Evolutionary conservation across 2,113 vertebrate species (phyloP).

Genomic region (Illadopsis cleaveri): DNA sequence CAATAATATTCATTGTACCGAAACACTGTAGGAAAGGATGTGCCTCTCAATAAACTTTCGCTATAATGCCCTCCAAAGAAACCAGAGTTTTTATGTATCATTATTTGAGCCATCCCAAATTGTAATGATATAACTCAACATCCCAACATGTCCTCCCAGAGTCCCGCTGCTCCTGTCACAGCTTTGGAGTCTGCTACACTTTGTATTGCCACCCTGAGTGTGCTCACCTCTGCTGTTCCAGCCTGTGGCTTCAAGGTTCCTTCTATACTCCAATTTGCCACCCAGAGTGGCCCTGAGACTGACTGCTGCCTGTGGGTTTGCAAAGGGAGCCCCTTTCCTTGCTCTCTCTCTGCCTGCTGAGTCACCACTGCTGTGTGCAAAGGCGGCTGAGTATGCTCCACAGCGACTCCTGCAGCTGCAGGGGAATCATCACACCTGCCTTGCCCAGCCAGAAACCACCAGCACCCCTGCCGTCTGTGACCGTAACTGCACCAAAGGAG

Average conservation of each 20-base stretch:
- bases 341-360: background rate
- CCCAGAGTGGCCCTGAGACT: background rate
- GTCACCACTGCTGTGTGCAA: background rate
- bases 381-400: too few species aligned
- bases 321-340: background rate
- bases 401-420: background rate
- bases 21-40: too few species aligned
- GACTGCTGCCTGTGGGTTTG: background rate
- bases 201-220: background rate
- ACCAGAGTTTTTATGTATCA: too few species aligned
- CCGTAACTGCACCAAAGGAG: background rate
- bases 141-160: background rate
- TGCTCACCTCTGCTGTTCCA: background rate
- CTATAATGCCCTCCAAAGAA: too few species aligned
- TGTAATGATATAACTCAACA: too few species aligned
- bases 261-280: background rate
- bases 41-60: too few species aligned
- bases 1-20: too few species aligned
- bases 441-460: background rate
- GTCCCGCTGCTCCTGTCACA: background rate
- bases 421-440: background rate
- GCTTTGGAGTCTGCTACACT: background rate
- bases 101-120: too few species aligned
- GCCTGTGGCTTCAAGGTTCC: background rate
- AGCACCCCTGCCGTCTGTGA: background rate